A percentile compares a stretch with the other conserved stretches of the same genome.
Evolutionary conservation across 2,113 vertebrate species (phyloP).

Genomic region (Phoxinus phoxinus): DNA sequence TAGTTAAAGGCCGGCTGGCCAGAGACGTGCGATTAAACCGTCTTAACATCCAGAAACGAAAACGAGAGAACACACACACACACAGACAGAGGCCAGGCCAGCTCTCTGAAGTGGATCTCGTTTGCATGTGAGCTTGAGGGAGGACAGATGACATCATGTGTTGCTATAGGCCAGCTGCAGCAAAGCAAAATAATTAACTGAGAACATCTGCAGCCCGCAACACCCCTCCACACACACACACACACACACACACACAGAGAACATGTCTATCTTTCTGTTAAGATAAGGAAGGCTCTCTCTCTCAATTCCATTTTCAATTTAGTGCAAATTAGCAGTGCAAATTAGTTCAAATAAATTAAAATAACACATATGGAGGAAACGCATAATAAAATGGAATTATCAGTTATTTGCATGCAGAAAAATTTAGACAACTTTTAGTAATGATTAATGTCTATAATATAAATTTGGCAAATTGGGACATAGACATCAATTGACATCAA

Average conservation of each 20-base stretch:
- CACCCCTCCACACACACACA: conserved; percentile 31
- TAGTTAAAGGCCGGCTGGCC: conserved; percentile 16
- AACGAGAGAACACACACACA: conserved; percentile 14
- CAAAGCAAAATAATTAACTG: conserved; percentile 74
- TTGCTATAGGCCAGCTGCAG: conserved; percentile 79
- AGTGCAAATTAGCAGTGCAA: neutral
- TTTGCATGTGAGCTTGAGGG: conserved; percentile 62
- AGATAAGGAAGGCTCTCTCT: neutral
- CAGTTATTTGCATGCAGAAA: no score
- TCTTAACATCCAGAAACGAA: conserved; percentile 32
- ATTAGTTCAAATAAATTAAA: neutral
- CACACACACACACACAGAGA: conserved; percentile 28
- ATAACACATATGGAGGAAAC: neutral
- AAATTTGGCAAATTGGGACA: no score
- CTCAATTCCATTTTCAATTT: neutral
- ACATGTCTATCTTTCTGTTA: neutral
- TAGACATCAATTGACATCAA: no score
- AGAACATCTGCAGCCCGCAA: conserved; percentile 71
- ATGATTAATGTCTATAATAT: no score
- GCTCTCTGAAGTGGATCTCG: conserved; percentile 65
- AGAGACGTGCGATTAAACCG: conserved; percentile 38
- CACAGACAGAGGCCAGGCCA: conserved; percentile 23
- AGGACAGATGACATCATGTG: conserved; percentile 78
- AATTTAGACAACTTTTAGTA: no score
- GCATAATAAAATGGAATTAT: no score